Evolutionary conservation across 2,113 vertebrate species (phyloP).

Genomic region (Sigmodon hispidus): DNA sequence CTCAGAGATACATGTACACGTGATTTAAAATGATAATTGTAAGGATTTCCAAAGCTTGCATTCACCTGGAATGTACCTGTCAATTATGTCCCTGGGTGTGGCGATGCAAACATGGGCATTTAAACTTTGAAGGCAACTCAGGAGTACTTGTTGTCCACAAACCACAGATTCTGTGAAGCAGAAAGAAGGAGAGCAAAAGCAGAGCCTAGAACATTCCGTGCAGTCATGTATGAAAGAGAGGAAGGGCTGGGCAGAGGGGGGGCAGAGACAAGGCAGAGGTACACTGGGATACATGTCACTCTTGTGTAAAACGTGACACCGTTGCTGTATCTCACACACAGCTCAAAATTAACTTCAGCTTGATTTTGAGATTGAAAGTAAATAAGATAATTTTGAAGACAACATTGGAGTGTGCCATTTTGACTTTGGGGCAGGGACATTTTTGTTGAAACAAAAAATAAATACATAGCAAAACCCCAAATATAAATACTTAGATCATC

Average conservation of each 20-base stretch:
- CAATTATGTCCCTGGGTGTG: too few relatives aligned
- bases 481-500: background rate
- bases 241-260: background rate
- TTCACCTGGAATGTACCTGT: too few relatives aligned
- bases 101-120: too few relatives aligned
- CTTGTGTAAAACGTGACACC: background rate
- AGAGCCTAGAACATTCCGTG: background rate
- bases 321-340: background rate
- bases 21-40: background rate
- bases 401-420: background rate
- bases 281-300: background rate
- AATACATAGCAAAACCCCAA: background rate
- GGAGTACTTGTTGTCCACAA: background rate
- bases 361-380: background rate
- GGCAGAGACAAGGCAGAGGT: too few relatives aligned
- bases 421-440: background rate
- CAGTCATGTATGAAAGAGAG: fast-evolving
- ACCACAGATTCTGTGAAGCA: background rate
- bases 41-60: too few relatives aligned
- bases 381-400: background rate
- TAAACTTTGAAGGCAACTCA: background rate
- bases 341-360: background rate
- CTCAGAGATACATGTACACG: background rate
- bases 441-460: background rate
- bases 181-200: background rate